These are phyloP conservation scores for Atethmia centrago DNA, from an alignment of 2,888 invertebrate genomes.

Conservation along the genomic window DNA sequence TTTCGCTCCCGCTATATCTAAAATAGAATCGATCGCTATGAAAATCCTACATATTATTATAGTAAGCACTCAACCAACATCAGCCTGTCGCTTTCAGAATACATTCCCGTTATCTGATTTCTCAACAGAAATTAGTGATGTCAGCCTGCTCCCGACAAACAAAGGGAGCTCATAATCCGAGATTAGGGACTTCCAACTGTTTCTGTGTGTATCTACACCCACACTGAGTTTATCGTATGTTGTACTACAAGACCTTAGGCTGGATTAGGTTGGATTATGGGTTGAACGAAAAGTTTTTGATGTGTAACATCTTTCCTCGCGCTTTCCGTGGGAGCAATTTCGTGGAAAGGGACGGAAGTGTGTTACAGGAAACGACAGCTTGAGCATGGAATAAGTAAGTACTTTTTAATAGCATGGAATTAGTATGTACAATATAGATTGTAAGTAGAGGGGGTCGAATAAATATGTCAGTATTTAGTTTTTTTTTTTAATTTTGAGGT, in stretches of 20 bases:
- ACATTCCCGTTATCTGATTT: constrained; percentile 20
- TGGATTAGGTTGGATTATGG: background rate
- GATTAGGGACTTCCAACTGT: constrained; percentile 46
- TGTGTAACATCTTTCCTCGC: no score
- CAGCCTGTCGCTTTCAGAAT: constrained; percentile 27
- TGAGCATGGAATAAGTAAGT: no score
- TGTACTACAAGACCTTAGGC: background rate
- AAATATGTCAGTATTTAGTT: no score
- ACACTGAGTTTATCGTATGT: background rate
- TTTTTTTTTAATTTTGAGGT: no score
- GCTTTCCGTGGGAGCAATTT: no score
- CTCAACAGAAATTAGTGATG: constrained; percentile 37
- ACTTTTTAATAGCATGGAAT: no score
- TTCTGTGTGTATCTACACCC: constrained; percentile 9
- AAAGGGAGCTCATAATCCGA: constrained; percentile 51
- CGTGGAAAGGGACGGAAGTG: no score
- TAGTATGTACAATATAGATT: no score
- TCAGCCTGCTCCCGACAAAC: constrained; percentile 46
- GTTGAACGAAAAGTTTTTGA: background rate
- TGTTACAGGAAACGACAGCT: no score
- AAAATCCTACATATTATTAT: background rate
- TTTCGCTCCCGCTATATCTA: no score
- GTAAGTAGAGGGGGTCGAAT: no score
- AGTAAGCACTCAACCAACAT: background rate
- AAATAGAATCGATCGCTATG: background rate